Percentiles rank a stretch among this genome's conserved stretches.
These are phyloP conservation scores for Bubo scandiacus DNA, from an alignment of 2,113 vertebrate species.

Conservation along the genomic window DNA sequence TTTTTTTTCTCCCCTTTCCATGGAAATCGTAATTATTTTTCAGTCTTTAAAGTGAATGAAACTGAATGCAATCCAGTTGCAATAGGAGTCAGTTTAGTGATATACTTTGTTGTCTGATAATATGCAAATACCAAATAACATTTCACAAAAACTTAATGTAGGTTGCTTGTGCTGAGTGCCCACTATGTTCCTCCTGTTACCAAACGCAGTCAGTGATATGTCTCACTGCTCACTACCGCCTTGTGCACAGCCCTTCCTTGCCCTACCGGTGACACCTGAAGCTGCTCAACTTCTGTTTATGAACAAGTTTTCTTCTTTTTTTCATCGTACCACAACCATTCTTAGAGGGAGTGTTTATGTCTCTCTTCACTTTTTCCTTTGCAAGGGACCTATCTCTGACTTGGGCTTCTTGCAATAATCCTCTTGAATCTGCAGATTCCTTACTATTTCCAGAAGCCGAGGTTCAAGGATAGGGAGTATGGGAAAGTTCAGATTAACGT, in stretches of 20 bases:
- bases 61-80: not conserved
- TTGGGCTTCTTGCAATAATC: not conserved
- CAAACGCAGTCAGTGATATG: not conserved
- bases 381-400: not conserved
- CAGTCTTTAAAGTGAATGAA: not conserved
- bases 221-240: not conserved
- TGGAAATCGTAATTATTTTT: not conserved
- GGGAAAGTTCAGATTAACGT: not conserved
- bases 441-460: not conserved
- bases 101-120: not conserved
- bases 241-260: not conserved
- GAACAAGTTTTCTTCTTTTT: not conserved
- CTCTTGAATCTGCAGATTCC: not conserved
- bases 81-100: not conserved
- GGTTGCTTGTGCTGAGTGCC: not conserved
- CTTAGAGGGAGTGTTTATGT: not conserved
- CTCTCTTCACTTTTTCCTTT: not conserved
- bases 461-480: not conserved
- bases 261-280: not conserved
- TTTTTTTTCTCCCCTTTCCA: not conserved
- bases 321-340: not conserved
- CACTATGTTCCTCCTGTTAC: not conserved
- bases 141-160: not conserved
- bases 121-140: not conserved
- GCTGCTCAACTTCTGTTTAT: not conserved